Evolutionary conservation across 1,140 invertebrate genomes (phyloP), one percentile per base, ranked within the genome.

Genomic region (Drosophila dunni): DNA sequence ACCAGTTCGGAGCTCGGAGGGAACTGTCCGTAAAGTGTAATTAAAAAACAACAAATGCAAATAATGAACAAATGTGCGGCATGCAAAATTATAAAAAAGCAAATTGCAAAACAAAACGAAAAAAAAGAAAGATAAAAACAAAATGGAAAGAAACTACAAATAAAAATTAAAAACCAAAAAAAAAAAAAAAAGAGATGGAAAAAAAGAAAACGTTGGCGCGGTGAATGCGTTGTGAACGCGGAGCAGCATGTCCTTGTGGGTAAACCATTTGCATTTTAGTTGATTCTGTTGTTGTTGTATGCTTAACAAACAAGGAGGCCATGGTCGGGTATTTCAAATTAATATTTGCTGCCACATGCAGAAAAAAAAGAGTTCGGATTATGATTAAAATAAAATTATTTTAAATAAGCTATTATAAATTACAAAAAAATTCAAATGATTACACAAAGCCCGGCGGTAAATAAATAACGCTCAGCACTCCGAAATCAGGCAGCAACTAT

Each of bases 11-110:
- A 45, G 44, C 54, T 44, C 46, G 44, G n/a, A 20, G 51, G 17
- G 44, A n/a, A 36, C 51, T 46, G 56, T 51, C 64, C 56, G 56
- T 63, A 54, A 75, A 70, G 75, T 80, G 68, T 81, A 89, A 89
- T 89, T 89, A 84, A 89, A 89, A 75, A 89, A 89, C 68, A 89
- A 89, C 85, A 89, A 79, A 78, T 58, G 58, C 50, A 67, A 58
- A 69, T 68, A 63, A 71, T 70, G 66, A 60, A 67, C 51, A 63
- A 68, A 51, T 56, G 53, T 64, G 65, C 53, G 36, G 46, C 50
- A 34, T 45, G 71, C 58, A 33, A 61, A 75, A 79, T 65, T 62
- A 76, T 50, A 75, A 63, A 70, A 62, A 64, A 70, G 38, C 58
- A 66, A 66, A 71, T 67, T 63, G 40, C 46, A 29, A 45, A 67